phyloP scores from a whole-genome alignment of 2,888 invertebrate species.

The Drosophila mettleri region DNA sequence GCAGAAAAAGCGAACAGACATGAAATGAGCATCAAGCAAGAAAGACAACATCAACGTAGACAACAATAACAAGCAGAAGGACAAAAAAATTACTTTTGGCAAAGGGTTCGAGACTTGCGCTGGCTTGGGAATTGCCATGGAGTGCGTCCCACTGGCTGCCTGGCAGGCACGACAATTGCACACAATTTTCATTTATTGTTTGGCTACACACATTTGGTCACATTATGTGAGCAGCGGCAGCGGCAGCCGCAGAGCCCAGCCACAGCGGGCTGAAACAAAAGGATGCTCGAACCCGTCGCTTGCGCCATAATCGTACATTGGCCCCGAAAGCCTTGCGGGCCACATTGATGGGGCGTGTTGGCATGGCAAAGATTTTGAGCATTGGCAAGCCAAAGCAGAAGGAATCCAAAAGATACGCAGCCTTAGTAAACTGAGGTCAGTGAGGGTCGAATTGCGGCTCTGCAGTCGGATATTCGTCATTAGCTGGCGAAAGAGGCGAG shows the following conservation, averaged over 20 bases:
- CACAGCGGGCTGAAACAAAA: constrained; percentile 48
- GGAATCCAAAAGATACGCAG: constrained; percentile 27
- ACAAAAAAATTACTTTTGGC: constrained; percentile 26
- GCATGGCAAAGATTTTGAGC: constrained; percentile 46
- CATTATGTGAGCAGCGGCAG: constrained; percentile 63
- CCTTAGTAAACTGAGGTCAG: constrained; percentile 43
- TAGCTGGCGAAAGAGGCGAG: constrained; percentile 23
- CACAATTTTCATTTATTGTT: constrained; percentile 80
- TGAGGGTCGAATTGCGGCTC: constrained; percentile 42
- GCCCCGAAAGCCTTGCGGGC: constrained; percentile 17
- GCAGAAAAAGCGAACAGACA: constrained; percentile 31
- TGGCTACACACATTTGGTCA: constrained; percentile 76
- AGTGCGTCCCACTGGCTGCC: constrained; percentile 11
- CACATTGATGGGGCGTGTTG: constrained; percentile 26
- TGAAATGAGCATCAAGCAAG: constrained; percentile 46
- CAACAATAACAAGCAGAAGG: constrained; percentile 39
- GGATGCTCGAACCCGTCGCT: constrained; percentile 25
- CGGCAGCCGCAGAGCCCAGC: background rate
- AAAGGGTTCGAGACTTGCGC: constrained; percentile 5
- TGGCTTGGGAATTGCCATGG: constrained; percentile 13
- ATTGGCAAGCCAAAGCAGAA: constrained; percentile 24
- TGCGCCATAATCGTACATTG: constrained; percentile 41
- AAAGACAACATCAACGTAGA: constrained; percentile 44
- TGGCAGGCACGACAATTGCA: constrained; percentile 73
- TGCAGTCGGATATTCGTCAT: constrained; percentile 48